Base-by-base conservation (phyloP, 2,113 vertebrate species). In the Tenebrosternarchus preto region DNA sequence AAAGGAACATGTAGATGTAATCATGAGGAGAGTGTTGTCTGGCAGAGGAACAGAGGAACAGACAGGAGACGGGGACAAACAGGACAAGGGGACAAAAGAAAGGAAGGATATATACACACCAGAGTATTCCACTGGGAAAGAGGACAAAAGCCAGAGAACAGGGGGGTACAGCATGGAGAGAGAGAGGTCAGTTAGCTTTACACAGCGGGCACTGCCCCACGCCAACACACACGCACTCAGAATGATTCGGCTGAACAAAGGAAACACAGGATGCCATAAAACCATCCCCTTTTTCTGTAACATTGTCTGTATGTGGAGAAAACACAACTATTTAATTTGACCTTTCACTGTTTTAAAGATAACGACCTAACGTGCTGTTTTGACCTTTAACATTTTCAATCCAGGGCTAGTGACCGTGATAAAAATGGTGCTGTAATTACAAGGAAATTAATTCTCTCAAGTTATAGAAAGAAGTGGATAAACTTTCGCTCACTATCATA, bases 111-210 rank as follows among this genome's bases (percentile, higher is more conserved):
- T 90, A 97, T 99, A 99, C 97, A 98, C 96, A 99, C 97, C 97
- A 91, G 96, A 99, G 93, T 98, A 99, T 93, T 99, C 96, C 93
- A 96, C 97, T 99, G 95, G 94, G 93, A 93, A 92, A 90, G 95
- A 94, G 92, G 94, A 93, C 90, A 94, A 92, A 94, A 93, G 90
- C 60, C 29, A 80, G 78, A 73, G 73, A 92, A 94, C 94, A 95
- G 94, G 85, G 94, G 92, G 95, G 94, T 67, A 89, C 85, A 94
- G 94, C 89, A 92, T 74, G 81, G 90, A 93, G 84, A 93, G 89
- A 94, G 90, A 97, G 94, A 93, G 82, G 85, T 39, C 82, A 77
- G 90, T 93, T 92, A 93, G 88, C 82, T 85, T 85, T 36, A 73
- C 31, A 73, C 76, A 43, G 74, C 55, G 60, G 43, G 24, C 67